Percentiles rank a stretch among this genome's conserved stretches.
Evolutionary conservation across 2,113 vertebrate species (phyloP).

Genomic region (Garra rufa): DNA sequence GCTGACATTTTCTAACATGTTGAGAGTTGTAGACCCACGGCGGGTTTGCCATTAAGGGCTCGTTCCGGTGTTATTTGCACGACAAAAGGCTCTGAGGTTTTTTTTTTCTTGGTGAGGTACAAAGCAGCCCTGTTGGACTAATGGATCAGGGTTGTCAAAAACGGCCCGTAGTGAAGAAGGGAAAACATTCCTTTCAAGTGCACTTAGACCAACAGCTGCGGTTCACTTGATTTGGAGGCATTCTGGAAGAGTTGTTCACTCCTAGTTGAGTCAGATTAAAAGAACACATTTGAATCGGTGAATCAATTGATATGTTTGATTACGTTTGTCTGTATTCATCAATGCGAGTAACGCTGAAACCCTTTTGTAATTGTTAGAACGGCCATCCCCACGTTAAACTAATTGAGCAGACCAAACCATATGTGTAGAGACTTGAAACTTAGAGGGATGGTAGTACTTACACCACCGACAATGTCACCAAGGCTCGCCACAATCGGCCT

Average conservation of each 20-base stretch:
- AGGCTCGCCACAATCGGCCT: too few species aligned
- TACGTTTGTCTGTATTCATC: not conserved
- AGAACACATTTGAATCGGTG: not conserved
- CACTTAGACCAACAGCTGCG: conserved; percentile 10
- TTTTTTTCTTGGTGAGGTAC: not conserved
- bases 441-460: too few species aligned
- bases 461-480: too few species aligned
- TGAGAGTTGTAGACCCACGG: conserved; percentile 1
- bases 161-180: not conserved
- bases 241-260: not conserved
- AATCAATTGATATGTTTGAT: not conserved
- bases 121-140: conserved; percentile 16
- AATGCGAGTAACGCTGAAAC: not conserved
- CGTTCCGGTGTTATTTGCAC: not conserved
- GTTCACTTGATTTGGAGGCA: not conserved
- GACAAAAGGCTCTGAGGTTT: conserved; percentile 28
- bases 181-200: conserved; percentile 15
- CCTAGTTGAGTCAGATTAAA: not conserved
- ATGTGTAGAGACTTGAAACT: too few species aligned
- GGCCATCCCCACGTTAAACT: too few species aligned
- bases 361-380: not conserved
- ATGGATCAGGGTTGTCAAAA: conserved; percentile 16
- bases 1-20: not conserved
- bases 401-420: too few species aligned
- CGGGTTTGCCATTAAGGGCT: not conserved